A percentile compares a stretch with the other conserved stretches of the same genome.
Evolutionary conservation across 2,797 vertebrate genomes (phyloP).

Genomic region (Phoeniculus purpureus): DNA sequence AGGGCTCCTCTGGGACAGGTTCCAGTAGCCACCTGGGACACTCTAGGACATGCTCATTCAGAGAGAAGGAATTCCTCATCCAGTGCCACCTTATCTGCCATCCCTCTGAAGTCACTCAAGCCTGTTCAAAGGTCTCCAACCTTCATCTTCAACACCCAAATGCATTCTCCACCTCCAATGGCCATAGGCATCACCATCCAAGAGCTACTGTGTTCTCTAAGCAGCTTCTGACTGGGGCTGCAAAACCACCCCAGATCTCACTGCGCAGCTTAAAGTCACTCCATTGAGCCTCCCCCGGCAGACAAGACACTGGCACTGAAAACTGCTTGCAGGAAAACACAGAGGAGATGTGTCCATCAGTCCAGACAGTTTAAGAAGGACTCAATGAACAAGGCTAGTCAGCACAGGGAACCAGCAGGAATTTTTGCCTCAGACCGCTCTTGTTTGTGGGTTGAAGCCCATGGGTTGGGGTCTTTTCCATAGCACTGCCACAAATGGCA

Average conservation of each 20-base stretch:
- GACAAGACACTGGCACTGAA: neutral
- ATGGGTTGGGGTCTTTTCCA: neutral
- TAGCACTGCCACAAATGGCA: no score
- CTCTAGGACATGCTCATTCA: neutral
- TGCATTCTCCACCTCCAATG: no score
- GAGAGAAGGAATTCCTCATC: neutral
- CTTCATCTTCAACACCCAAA: no score
- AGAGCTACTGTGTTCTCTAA: no score
- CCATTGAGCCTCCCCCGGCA: neutral
- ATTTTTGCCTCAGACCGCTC: neutral
- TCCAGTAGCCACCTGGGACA: neutral
- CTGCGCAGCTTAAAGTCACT: neutral
- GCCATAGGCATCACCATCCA: neutral
- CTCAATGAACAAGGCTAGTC: neutral
- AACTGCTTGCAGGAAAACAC: no score
- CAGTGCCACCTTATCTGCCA: neutral
- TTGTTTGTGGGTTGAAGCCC: neutral
- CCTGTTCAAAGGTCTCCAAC: neutral
- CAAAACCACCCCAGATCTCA: neutral
- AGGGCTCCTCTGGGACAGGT: neutral
- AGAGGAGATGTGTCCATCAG: no score
- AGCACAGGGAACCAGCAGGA: rapidly evolving
- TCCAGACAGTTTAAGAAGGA: neutral
- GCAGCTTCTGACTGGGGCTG: neutral
- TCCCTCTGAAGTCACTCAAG: neutral